Percentiles rank a stretch among this genome's conserved stretches.
These are phyloP conservation scores for Microplitis manilae DNA, from an alignment of 2,888 invertebrate species.

Conservation along the genomic window DNA sequence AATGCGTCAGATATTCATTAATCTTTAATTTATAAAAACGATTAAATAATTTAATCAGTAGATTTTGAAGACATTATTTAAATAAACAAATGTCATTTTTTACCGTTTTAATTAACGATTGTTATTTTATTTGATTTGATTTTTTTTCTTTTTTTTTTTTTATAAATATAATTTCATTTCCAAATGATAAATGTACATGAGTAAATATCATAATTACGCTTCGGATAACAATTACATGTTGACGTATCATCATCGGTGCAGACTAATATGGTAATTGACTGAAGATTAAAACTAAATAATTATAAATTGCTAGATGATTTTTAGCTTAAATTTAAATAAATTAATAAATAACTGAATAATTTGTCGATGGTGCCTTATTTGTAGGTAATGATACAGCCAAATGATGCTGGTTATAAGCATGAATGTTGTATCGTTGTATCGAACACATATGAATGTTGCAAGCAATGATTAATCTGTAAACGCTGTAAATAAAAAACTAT, in stretches of 20 bases:
- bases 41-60: not conserved
- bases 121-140: not conserved
- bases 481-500: conserved; percentile 62
- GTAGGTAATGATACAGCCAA: conserved; percentile 59
- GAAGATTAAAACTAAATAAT: conserved; percentile 51
- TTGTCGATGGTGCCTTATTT: conserved; percentile 72
- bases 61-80: not conserved
- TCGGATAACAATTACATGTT: conserved; percentile 60
- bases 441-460: conserved; percentile 55
- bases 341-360: conserved; percentile 62
- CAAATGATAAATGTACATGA: conserved; percentile 38
- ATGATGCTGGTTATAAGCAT: conserved; percentile 54
- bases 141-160: conserved; percentile 2
- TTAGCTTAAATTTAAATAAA: conserved; percentile 54
- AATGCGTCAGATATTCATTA: not conserved
- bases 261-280: conserved; percentile 54
- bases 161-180: conserved; percentile 3
- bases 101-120: not conserved
- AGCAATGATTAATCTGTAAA: conserved; percentile 59
- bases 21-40: not conserved
- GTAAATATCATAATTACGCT: conserved; percentile 54
- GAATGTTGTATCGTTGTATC: conserved; percentile 57
- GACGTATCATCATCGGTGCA: conserved; percentile 58
- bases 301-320: conserved; percentile 56
- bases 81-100: not conserved